Percentiles rank a stretch among this genome's conserved stretches.
Evolutionary conservation across 2,113 vertebrate genomes (phyloP).

Genomic region (Carlito syrichta): DNA sequence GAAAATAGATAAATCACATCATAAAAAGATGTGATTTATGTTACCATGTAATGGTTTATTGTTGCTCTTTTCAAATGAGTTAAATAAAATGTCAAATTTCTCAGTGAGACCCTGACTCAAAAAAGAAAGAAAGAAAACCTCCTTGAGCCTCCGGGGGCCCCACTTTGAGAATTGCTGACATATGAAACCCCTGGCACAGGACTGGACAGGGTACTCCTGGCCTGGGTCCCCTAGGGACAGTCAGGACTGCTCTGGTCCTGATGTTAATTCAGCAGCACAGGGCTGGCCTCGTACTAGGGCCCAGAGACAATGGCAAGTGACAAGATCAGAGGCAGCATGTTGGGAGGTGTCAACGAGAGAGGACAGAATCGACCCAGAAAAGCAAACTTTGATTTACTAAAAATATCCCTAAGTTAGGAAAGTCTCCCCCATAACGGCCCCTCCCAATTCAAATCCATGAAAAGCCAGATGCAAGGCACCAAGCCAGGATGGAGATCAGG

Average conservation of each 20-base stretch:
- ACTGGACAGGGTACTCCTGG: background rate
- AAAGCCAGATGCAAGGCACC: background rate
- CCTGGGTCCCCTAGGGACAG: background rate
- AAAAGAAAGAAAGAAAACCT: background rate
- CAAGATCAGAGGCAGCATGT: background rate
- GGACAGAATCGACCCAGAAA: background rate
- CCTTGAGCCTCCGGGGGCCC: background rate
- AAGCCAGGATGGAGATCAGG: background rate
- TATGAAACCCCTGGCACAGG: accelerated
- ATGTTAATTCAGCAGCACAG: background rate
- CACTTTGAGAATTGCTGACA: background rate
- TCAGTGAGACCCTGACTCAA: background rate
- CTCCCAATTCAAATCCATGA: background rate
- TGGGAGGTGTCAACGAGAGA: background rate
- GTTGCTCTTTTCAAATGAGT: too few species aligned
- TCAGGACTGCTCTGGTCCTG: background rate
- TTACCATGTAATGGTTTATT: too few species aligned
- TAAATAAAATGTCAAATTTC: too few species aligned
- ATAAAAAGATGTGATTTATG: too few species aligned
- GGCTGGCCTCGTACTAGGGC: background rate
- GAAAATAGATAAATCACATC: too few species aligned
- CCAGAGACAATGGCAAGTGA: background rate
- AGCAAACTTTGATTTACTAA: background rate
- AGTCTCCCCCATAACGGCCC: background rate
- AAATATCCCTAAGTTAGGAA: background rate